These are phyloP conservation scores for Pollenia angustigena DNA, from an alignment of 2,888 invertebrate species.

Conservation along the genomic window DNA sequence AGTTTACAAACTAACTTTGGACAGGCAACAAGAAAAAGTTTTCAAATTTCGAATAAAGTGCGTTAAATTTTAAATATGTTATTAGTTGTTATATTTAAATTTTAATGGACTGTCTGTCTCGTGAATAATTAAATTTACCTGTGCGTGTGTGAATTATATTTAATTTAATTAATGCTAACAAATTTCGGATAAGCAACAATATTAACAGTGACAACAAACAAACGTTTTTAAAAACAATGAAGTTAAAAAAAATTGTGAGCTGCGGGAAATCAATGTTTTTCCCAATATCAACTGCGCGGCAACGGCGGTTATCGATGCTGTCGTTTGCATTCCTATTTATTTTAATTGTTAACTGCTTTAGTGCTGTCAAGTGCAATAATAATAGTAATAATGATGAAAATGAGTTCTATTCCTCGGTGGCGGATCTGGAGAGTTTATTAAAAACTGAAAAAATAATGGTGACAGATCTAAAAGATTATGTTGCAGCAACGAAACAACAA, in stretches of 20 bases:
- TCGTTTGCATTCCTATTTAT: conserved; percentile 16
- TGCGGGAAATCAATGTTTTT: conserved; percentile 3
- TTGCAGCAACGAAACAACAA: conserved; percentile 74
- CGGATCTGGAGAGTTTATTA: conserved; percentile 78
- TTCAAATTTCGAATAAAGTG: too few relatives aligned
- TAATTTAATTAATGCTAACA: conserved; percentile 46
- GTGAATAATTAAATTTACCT: not conserved
- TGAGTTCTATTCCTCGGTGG: conserved; percentile 81
- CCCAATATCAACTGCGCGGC: not conserved
- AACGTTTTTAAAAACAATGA: conserved; percentile 12
- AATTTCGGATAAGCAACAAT: not conserved
- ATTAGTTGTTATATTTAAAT: too few relatives aligned
- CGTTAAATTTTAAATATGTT: too few relatives aligned
- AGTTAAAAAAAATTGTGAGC: conserved; percentile 10
- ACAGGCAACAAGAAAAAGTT: conserved; percentile 43
- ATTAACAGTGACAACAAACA: not conserved
- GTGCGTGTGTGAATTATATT: not conserved
- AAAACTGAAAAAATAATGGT: conserved; percentile 79
- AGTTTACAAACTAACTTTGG: conserved; percentile 66
- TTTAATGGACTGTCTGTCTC: not conserved
- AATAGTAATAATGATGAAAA: conserved; percentile 54
- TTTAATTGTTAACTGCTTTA: conserved; percentile 43
- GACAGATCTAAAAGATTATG: conserved; percentile 76
- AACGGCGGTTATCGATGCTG: conserved; percentile 21
- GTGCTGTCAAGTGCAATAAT: conserved; percentile 52